Base-by-base conservation (phyloP, 1,140 invertebrate species). In the Drosophila lacteicornis region DNA sequence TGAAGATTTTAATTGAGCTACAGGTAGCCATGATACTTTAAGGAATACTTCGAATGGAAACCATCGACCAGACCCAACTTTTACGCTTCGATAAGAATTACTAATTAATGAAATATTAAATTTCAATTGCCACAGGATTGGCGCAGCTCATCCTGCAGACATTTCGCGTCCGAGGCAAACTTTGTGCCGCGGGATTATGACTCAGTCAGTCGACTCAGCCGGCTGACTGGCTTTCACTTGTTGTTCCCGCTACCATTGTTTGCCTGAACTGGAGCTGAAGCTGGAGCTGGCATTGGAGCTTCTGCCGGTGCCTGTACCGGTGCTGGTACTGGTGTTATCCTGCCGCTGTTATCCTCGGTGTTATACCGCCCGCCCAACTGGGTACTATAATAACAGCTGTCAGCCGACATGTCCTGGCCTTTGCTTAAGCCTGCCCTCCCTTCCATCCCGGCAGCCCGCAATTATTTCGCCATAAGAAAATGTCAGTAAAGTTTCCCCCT, bases 401-500 rank as follows among this genome's bases (percentile, higher is more conserved):
- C 80, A 87, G 78, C 75, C 74, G 80, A 47, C 66, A 70, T 84
- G 74, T 88, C 66, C 69, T 55, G 77, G 62, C 55, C 68, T 79
- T 73, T 69, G 68, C 68, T 45, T 63, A 78, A 77, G 63, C 55
- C 50, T 40, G 51, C 59, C 43, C 19, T 8, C 40, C 42, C 13
- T 11, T 12, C 22, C 46, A 22, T 7, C 58, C 46, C 30, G 43
- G 49, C 57, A 65, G 25, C 58, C 81, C 61, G 65, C 79, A 84
- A 87, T 88, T 88, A 79, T 84, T 88, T 88, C 69, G 73, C 66
- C 84, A 90, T 81, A 81, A 81, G 84, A 88, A 88, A 88, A 90
- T 71, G 80, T 84, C 85, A 84, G 85, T 80, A 88, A 88, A 88
- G 73, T 88, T 87, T 80, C 66, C 50, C 77, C 51, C 57, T 11